These are phyloP conservation scores for Toxotes lorentzi DNA, from an alignment of 2,797 vertebrate genomes.

Conservation along the genomic window DNA sequence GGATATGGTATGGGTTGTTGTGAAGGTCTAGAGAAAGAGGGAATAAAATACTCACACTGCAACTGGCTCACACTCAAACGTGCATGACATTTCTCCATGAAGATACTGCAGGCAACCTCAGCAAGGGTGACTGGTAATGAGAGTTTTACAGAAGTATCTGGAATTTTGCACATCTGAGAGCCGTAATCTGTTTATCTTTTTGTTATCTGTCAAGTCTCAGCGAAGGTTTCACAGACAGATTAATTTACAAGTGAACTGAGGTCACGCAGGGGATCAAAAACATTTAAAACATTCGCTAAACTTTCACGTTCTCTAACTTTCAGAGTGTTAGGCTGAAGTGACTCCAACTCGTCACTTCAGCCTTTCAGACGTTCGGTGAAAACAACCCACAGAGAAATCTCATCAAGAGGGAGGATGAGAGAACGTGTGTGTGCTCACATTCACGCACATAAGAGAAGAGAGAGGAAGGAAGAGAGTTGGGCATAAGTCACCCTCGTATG, in stretches of 20 bases:
- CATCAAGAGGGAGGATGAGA: slow-evolving; percentile 32
- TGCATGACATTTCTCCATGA: background rate
- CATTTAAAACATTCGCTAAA: slow-evolving; percentile 41
- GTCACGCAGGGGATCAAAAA: slow-evolving; percentile 27
- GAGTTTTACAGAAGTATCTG: slow-evolving; percentile 23
- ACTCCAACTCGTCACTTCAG: slow-evolving; percentile 59
- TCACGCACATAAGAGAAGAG: slow-evolving; percentile 41
- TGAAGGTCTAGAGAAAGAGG: slow-evolving; percentile 21
- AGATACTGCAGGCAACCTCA: slow-evolving; percentile 17
- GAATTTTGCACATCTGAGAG: slow-evolving; percentile 29
- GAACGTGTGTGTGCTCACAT: slow-evolving; percentile 38
- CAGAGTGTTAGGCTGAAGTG: too few species aligned
- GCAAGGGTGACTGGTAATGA: slow-evolving; percentile 20
- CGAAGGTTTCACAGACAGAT: background rate
- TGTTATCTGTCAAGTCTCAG: slow-evolving; percentile 1
- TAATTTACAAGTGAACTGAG: slow-evolving; percentile 39
- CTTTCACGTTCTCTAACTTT: slow-evolving; percentile 40
- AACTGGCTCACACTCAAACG: background rate
- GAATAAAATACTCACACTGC: background rate
- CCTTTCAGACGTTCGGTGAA: slow-evolving; percentile 44
- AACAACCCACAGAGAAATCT: slow-evolving; percentile 50
- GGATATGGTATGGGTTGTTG: slow-evolving; percentile 12
- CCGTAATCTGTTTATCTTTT: slow-evolving; percentile 24
- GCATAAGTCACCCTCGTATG: slow-evolving; percentile 84
- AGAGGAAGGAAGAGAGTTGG: slow-evolving; percentile 73